A percentile compares a stretch with the other conserved stretches of the same genome.
phyloP scores from a whole-genome alignment of 2,797 vertebrate species.

The Vultur gryphus region DNA sequence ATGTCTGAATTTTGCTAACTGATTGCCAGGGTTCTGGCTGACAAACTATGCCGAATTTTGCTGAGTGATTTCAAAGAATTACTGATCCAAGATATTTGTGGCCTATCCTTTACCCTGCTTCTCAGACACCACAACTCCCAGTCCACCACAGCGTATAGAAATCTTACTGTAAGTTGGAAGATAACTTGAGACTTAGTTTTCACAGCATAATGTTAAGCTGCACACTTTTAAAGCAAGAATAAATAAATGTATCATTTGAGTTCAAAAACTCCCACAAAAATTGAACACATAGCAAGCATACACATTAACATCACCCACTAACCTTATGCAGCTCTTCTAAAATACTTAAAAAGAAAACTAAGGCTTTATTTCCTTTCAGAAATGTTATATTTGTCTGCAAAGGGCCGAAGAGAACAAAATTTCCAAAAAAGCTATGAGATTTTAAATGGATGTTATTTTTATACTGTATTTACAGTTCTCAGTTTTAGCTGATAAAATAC shows the following conservation, averaged over 20 bases:
- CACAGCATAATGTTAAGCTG: background rate
- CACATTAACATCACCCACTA: background rate
- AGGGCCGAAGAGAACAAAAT: background rate
- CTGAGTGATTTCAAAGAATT: background rate
- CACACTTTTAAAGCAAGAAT: background rate
- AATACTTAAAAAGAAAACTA: background rate
- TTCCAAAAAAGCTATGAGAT: background rate
- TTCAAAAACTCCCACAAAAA: background rate
- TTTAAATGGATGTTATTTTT: background rate
- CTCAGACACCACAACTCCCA: background rate
- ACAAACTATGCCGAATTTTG: background rate
- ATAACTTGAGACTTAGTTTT: background rate
- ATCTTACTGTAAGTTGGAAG: background rate
- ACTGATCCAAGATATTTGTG: background rate
- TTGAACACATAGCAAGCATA: background rate
- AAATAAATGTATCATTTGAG: background rate
- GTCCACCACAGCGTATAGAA: background rate
- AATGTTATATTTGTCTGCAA: background rate
- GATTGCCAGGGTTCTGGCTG: background rate
- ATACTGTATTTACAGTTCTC: background rate
- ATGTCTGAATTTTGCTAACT: background rate
- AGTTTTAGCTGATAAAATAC: background rate
- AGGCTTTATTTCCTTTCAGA: background rate
- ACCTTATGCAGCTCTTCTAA: background rate
- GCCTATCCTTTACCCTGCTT: background rate